Evolutionary conservation across 2,113 vertebrate genomes (phyloP).

Genomic region (Microtus pennsylvanicus): DNA sequence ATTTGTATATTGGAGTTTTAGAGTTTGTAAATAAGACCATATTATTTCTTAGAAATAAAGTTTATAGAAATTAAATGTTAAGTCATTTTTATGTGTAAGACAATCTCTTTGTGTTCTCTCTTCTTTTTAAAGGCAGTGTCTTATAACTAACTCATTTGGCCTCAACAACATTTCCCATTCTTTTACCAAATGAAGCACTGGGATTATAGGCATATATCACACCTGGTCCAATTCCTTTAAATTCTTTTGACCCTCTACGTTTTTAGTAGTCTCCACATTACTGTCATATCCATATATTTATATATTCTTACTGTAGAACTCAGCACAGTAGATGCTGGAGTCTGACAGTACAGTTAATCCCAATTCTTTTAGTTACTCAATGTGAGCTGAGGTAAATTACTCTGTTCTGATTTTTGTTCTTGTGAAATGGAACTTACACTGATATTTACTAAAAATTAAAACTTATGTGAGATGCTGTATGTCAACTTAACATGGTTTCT

Average conservation of each 20-base stretch:
- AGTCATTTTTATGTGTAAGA: slow-evolving; percentile 28
- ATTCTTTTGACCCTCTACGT: neutral
- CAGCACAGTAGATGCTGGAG: neutral
- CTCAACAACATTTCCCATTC: neutral
- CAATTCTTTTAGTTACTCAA: slow-evolving; percentile 8
- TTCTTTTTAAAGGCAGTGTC: neutral
- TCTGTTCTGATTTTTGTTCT: slow-evolving; percentile 37
- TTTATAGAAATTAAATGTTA: neutral
- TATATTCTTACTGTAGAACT: neutral
- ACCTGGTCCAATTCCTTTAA: neutral
- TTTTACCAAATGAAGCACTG: neutral
- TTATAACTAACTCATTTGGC: neutral
- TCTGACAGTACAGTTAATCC: neutral
- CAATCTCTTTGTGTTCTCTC: neutral
- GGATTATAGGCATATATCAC: neutral
- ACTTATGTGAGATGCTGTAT: neutral
- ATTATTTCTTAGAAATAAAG: slow-evolving; percentile 9
- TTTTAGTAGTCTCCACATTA: slow-evolving; percentile 36
- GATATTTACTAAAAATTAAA: slow-evolving; percentile 4
- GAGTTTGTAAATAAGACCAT: slow-evolving; percentile 3
- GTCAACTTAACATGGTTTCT: slow-evolving; percentile 37
- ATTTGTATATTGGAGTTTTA: slow-evolving; percentile 35
- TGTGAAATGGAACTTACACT: neutral
- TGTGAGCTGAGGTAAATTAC: slow-evolving; percentile 20
- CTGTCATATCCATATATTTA: neutral